A percentile compares a stretch with the other conserved stretches of the same genome.
Evolutionary conservation across 2,113 vertebrate genomes (phyloP).

Genomic region (Corapipo altera): DNA sequence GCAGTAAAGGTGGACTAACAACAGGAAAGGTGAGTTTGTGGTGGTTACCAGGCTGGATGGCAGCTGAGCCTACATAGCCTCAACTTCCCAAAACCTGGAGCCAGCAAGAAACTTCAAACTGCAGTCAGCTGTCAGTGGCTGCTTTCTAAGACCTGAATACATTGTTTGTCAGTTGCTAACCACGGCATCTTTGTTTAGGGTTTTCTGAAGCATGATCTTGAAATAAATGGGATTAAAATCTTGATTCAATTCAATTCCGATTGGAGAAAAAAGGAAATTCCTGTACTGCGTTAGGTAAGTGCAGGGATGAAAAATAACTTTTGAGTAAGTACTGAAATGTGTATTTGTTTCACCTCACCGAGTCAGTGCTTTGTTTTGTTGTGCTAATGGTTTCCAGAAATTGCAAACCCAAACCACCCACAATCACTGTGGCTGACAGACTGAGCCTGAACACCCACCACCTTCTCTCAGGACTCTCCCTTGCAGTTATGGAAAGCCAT

Average conservation of each 20-base stretch:
- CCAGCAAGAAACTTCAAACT: not conserved
- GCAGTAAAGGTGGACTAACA: rapidly evolving
- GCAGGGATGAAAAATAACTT: not conserved
- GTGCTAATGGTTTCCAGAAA: not conserved
- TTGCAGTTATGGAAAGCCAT: not conserved
- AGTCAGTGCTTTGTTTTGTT: not conserved
- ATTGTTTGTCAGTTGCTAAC: not conserved
- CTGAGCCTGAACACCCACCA: not conserved
- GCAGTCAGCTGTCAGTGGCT: not conserved
- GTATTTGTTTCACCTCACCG: not conserved
- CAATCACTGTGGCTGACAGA: not conserved
- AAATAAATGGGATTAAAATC: not conserved
- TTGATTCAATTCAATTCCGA: not conserved
- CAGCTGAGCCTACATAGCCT: not conserved
- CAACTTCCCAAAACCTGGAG: not conserved
- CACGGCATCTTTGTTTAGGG: not conserved
- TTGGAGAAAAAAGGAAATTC: not conserved
- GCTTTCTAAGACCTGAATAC: not conserved
- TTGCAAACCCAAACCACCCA: not conserved
- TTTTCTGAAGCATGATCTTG: not conserved
- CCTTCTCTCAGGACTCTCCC: not conserved
- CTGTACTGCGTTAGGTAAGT: not conserved
- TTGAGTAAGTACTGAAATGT: not conserved
- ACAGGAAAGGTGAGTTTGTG: not conserved
- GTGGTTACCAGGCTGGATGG: not conserved